Percentiles rank a stretch among this genome's conserved stretches.
These are phyloP conservation scores for Subacronicta megacephala DNA, from an alignment of 2,888 invertebrate species.

Conservation along the genomic window DNA sequence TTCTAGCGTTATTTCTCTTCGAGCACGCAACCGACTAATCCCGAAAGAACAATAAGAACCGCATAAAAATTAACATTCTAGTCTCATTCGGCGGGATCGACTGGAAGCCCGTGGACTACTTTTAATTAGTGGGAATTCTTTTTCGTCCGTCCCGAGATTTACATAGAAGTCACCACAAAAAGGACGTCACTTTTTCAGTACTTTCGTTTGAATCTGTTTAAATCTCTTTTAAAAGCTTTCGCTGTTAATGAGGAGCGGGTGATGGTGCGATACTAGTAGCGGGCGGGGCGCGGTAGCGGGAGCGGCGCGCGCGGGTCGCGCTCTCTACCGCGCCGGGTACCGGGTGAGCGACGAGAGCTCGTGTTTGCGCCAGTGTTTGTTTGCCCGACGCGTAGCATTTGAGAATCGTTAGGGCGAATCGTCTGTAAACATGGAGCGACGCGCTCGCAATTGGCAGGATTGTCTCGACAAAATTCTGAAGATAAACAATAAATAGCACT, in stretches of 20 bases:
- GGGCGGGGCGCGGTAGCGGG: slow-evolving; percentile 52
- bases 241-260: slow-evolving; percentile 82
- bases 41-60: slow-evolving; percentile 70
- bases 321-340: slow-evolving; percentile 52
- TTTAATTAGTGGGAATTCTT: slow-evolving; percentile 83
- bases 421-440: slow-evolving; percentile 82
- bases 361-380: slow-evolving; percentile 82
- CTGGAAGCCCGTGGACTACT: slow-evolving; percentile 72
- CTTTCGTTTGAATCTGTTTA: slow-evolving; percentile 85
- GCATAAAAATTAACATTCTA: slow-evolving; percentile 77
- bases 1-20: slow-evolving; percentile 61
- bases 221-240: slow-evolving; percentile 84
- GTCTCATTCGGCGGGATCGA: slow-evolving; percentile 74
- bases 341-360: slow-evolving; percentile 64
- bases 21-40: slow-evolving; percentile 68
- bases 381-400: slow-evolving; percentile 86
- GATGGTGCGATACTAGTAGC: slow-evolving; percentile 68
- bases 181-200: slow-evolving; percentile 82
- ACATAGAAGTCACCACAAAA: slow-evolving; percentile 86
- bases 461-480: slow-evolving; percentile 81
- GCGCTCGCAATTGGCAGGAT: slow-evolving; percentile 83
- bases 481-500: slow-evolving; percentile 84
- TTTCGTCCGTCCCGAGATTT: slow-evolving; percentile 79
- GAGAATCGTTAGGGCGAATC: slow-evolving; percentile 87
- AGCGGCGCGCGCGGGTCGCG: slow-evolving; percentile 51